phyloP scores from a whole-genome alignment of 2,797 vertebrate genomes.

The Lerista edwardsae region DNA sequence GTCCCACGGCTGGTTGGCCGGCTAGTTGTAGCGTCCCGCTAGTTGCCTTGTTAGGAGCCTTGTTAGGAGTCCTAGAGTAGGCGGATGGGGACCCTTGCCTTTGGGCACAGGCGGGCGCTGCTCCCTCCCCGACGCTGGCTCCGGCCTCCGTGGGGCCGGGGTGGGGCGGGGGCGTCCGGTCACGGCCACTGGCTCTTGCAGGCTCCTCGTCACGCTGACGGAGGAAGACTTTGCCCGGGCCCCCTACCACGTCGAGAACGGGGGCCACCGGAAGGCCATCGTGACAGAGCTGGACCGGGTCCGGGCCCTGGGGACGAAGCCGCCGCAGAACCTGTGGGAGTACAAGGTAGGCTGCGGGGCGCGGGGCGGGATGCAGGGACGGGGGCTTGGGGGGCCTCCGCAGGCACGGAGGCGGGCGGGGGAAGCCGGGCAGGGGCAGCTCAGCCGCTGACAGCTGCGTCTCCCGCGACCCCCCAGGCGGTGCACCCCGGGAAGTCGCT shows the following conservation, averaged over 20 bases:
- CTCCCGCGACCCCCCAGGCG: conserved; percentile 76
- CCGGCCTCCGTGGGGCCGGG: no score
- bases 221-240: conserved; percentile 87
- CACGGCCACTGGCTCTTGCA: conserved; percentile 58
- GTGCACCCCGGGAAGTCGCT: conserved; percentile 92
- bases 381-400: no score
- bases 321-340: conserved; percentile 95
- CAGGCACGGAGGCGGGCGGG: neutral
- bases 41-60: neutral
- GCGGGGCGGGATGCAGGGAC: neutral
- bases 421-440: no score
- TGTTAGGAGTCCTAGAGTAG: conserved; percentile 6
- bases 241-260: conserved; percentile 86
- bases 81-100: neutral
- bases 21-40: neutral
- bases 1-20: neutral
- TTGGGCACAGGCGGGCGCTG: no score
- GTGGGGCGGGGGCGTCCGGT: neutral
- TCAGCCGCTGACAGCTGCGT: neutral
- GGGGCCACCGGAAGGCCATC: conserved; percentile 86
- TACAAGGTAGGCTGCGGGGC: conserved; percentile 84
- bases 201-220: conserved; percentile 87
- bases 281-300: conserved; percentile 85
- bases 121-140: no score
- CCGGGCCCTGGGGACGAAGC: conserved; percentile 88